Percentiles rank a stretch among this genome's conserved stretches.
Evolutionary conservation across 2,888 invertebrate species (phyloP).

Genomic region (Drosophila koepferae): DNA sequence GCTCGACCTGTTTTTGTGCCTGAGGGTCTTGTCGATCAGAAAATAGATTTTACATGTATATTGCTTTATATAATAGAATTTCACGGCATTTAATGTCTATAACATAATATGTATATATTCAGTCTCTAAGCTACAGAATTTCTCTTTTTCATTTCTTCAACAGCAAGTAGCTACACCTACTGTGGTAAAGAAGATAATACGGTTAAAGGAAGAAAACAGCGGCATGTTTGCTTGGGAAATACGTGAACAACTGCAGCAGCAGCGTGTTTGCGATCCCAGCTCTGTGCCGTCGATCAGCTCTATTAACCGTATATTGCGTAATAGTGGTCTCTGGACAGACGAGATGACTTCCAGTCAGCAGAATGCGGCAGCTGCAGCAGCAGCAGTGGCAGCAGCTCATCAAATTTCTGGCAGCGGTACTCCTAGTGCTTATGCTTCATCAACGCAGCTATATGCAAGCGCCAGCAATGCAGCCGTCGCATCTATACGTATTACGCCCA

Average conservation of each 20-base stretch:
- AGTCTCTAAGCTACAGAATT: conserved; percentile 4
- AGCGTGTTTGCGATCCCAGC: conserved; percentile 95
- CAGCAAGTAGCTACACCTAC: conserved; percentile 99
- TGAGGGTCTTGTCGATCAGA: conserved; percentile 4
- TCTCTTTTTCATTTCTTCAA: conserved; percentile 74
- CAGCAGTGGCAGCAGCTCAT: conserved; percentile 72
- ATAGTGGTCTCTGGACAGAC: conserved; percentile 93
- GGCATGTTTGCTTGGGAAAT: conserved; percentile 99
- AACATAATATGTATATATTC: neutral
- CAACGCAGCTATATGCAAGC: conserved; percentile 50
- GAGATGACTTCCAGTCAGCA: conserved; percentile 86
- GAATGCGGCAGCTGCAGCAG: conserved; percentile 81
- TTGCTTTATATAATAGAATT: conserved; percentile 74
- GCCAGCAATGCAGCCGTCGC: conserved; percentile 22
- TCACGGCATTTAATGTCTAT: conserved; percentile 82
- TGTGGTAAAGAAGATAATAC: conserved; percentile 96
- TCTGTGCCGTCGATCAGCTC: conserved; percentile 97
- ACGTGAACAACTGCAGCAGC: conserved; percentile 94
- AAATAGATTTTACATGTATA: conserved; percentile 31
- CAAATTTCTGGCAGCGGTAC: conserved; percentile 43
- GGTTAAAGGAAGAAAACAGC: conserved; percentile 97
- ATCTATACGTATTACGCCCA: conserved; percentile 36
- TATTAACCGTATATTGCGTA: conserved; percentile 96
- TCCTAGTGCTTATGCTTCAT: conserved; percentile 40
- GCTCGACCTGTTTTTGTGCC: conserved; percentile 6